A percentile compares a stretch with the other conserved stretches of the same genome.
phyloP scores from a whole-genome alignment of 2,113 vertebrate genomes.

The Sula dactylatra region DNA sequence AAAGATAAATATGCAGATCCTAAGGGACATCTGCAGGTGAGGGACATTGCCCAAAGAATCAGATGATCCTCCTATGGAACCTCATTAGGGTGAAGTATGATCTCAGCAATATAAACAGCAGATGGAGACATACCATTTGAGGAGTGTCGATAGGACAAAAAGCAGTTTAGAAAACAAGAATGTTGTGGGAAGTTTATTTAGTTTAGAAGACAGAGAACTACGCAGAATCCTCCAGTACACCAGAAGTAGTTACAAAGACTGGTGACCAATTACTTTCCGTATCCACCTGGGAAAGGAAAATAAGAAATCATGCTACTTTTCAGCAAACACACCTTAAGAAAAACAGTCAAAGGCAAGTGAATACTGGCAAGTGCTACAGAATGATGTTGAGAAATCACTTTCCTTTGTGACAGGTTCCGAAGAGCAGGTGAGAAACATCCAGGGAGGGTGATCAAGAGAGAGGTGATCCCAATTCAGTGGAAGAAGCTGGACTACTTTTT shows the following conservation, averaged over 20 bases:
- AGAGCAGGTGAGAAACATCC: not conserved
- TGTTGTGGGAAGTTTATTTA: not conserved
- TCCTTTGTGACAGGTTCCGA: not conserved
- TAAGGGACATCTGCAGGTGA: not conserved
- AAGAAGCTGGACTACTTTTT: not conserved
- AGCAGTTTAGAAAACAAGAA: not conserved
- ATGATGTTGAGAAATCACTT: not conserved
- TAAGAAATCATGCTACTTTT: not conserved
- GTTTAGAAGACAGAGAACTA: not conserved
- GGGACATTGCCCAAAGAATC: not conserved
- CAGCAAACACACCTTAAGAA: not conserved
- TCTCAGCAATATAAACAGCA: not conserved
- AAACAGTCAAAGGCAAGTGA: not conserved
- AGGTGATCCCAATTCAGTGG: not conserved
- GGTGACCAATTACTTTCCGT: not conserved
- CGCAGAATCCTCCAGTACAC: not conserved
- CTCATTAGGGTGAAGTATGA: not conserved
- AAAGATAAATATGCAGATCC: not conserved
- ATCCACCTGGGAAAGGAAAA: not conserved
- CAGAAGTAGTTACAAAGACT: not conserved
- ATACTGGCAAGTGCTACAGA: not conserved
- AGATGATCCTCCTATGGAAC: not conserved
- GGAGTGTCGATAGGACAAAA: not conserved
- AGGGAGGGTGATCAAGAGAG: not conserved
- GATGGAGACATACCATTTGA: not conserved